Evolutionary conservation across 2,888 invertebrate species (phyloP), one percentile per base, ranked within the genome.

Genomic region (Eristalinus aeneus): DNA sequence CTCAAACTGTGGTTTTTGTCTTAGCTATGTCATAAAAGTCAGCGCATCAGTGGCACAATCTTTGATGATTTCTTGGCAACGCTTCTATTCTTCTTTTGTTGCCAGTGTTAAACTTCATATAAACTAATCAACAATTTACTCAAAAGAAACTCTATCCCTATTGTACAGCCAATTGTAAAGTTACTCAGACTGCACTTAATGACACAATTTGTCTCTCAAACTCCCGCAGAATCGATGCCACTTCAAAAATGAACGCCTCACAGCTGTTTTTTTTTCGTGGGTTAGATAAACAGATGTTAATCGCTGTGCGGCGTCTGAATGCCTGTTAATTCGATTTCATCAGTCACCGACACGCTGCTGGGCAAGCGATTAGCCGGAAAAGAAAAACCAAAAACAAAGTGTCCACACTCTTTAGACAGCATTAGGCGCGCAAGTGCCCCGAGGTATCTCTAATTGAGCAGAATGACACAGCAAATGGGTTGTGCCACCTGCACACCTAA

Each of bases 231-330:
- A 34, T 34, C 34, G 34, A 1, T 34, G 34, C 10, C 34, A 16
- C 46, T 34, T 56, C 54, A 31, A 54, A 46, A 31, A 64, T 6
- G 27, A 72, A 72, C 27, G 32, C 46, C 61, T 12, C 10, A 34
- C 56, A 22, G 32, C 22, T 22, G 32, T 5, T 23, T 56, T 23
- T 36, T 22, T 34, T n/a, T n/a, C n/a, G 27, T 68, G 61, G 71
- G 61, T 61, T 72, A 72, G 22, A 12, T 10, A 61, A 46, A 72
- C 71, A 61, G 61, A 61, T 61, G 39, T 39, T 53, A 61, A 72
- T 72, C 61, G 20, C 31, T 31, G 46, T 32, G 36, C 36, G 27
- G 9, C 16, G 22, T 56, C 36, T 56, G 54, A 58, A 71, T 46
- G 32, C 23, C 31, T 36, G 68, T 22, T 68, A 56, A 68, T 56